phyloP scores from a whole-genome alignment of 2,113 vertebrate genomes.

The Vireo altiloquus region DNA sequence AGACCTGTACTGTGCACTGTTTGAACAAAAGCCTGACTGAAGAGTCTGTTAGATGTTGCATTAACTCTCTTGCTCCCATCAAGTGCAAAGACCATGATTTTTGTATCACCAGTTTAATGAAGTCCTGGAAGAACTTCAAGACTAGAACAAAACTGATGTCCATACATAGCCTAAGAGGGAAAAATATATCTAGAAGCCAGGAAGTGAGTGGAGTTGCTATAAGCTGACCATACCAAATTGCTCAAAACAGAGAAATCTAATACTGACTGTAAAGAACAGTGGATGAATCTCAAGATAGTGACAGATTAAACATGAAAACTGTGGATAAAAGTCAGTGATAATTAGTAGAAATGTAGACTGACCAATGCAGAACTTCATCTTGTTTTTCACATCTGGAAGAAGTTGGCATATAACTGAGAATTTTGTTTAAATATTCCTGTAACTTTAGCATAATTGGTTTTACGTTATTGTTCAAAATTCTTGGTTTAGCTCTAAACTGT shows the following conservation, averaged over 20 bases:
- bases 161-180: neutral
- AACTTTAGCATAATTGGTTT: neutral
- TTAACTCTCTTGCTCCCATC: neutral
- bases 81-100: neutral
- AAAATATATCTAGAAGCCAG: neutral
- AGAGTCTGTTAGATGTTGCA: neutral
- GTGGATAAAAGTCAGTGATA: neutral
- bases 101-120: neutral
- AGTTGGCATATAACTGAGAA: neutral
- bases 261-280: neutral
- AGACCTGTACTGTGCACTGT: neutral
- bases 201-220: neutral
- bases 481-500: conserved; percentile 77
- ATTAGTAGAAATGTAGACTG: neutral
- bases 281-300: neutral
- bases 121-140: neutral
- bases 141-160: neutral
- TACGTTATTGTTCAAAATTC: neutral
- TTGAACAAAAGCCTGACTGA: neutral
- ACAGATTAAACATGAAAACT: neutral
- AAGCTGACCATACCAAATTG: neutral
- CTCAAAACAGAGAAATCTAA: neutral
- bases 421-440: neutral
- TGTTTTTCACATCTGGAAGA: neutral
- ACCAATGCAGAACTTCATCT: neutral